These are phyloP conservation scores for Athetis lepigone DNA, from an alignment of 2,888 invertebrate genomes.

Conservation along the genomic window DNA sequence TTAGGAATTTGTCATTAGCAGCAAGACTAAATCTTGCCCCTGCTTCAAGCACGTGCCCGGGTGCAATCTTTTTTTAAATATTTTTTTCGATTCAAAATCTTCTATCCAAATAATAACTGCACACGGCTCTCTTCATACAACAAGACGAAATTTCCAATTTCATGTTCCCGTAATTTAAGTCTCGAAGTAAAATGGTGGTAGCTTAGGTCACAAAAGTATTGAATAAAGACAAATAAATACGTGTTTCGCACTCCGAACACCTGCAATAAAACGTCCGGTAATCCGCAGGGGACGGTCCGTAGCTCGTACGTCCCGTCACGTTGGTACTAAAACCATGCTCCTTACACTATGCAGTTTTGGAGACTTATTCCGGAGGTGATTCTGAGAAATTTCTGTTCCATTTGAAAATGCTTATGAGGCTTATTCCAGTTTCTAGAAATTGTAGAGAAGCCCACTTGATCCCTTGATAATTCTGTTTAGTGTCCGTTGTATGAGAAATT, in stretches of 20 bases:
- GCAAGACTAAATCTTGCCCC: too few species aligned
- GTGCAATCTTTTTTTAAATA: too few species aligned
- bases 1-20: too few species aligned
- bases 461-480: too few species aligned
- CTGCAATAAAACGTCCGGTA: slow-evolving; percentile 36
- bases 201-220: slow-evolving; percentile 30
- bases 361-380: slow-evolving; percentile 45
- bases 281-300: slow-evolving; percentile 32
- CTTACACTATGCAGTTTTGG: slow-evolving; percentile 62
- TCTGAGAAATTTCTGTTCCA: neutral
- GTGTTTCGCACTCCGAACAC: slow-evolving; percentile 36
- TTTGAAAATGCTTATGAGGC: too few species aligned
- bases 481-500: too few species aligned
- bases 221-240: slow-evolving; percentile 47
- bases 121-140: too few species aligned
- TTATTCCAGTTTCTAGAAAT: too few species aligned
- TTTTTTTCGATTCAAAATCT: too few species aligned
- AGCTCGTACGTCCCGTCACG: slow-evolving; percentile 49
- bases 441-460: too few species aligned
- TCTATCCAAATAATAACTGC: too few species aligned
- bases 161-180: slow-evolving; percentile 11
- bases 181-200: slow-evolving; percentile 10
- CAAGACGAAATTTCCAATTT: neutral
- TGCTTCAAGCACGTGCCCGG: too few species aligned
- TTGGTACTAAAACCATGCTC: slow-evolving; percentile 56